Evolutionary conservation across 2,113 vertebrate species (phyloP).

Genomic region (Carlito syrichta): DNA sequence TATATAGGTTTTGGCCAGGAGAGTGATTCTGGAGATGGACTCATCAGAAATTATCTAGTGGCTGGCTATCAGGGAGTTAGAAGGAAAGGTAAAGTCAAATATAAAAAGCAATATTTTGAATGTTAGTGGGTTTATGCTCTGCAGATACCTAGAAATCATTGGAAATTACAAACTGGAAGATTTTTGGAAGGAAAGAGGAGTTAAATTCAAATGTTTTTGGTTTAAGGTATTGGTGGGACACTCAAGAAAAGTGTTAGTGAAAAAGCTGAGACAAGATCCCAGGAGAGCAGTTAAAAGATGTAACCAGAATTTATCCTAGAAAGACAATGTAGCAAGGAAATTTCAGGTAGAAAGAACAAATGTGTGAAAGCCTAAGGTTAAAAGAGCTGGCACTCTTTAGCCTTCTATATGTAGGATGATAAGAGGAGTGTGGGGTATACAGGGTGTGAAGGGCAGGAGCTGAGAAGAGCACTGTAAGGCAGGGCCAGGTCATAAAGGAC

Average conservation of each 20-base stretch:
- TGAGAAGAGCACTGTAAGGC: background rate
- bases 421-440: background rate
- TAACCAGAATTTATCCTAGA: background rate
- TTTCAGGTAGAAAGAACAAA: background rate
- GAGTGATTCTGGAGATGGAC: background rate
- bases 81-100: background rate
- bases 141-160: background rate
- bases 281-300: background rate
- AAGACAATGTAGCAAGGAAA: background rate
- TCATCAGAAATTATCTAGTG: background rate
- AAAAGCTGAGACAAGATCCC: background rate
- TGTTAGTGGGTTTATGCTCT: background rate
- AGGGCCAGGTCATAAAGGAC: background rate
- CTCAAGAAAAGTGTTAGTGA: background rate
- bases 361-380: background rate
- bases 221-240: background rate
- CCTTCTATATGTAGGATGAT: background rate
- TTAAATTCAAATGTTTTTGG: background rate
- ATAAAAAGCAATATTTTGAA: background rate
- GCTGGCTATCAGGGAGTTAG: background rate
- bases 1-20: background rate
- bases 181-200: background rate
- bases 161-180: background rate
- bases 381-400: background rate
- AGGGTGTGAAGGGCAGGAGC: background rate